Evolutionary conservation across 2,797 vertebrate genomes (phyloP).

Genomic region (Microtus agrestis): DNA sequence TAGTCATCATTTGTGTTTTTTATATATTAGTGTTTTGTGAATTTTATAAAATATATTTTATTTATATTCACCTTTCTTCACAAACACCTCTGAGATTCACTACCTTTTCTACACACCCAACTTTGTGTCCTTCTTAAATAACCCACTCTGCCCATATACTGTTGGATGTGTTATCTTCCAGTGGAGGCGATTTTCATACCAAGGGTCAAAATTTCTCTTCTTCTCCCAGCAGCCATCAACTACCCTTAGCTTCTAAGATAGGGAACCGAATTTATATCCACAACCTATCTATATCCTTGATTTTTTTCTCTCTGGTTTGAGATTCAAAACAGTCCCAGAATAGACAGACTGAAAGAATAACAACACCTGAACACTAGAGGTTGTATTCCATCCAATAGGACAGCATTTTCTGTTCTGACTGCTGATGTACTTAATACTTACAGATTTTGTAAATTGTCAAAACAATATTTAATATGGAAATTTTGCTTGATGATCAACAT

Average conservation of each 20-base stretch:
- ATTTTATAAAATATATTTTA: neutral
- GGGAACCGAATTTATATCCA: too few relatives aligned
- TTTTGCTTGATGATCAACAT: slow-evolving; percentile 4
- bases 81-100: neutral
- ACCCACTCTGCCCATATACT: too few relatives aligned
- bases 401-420: neutral
- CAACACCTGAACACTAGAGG: neutral
- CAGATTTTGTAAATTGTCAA: neutral
- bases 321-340: neutral
- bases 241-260: neutral
- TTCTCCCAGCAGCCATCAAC: accelerated
- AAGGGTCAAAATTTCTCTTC: too few relatives aligned
- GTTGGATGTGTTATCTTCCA: neutral
- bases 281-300: neutral
- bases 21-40: neutral
- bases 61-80: too few relatives aligned
- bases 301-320: neutral
- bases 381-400: neutral
- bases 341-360: neutral
- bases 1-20: neutral
- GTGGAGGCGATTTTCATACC: too few relatives aligned
- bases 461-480: neutral
- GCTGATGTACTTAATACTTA: neutral
- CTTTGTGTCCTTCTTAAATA: neutral
- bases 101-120: neutral